Base-by-base conservation (phyloP, 2,888 invertebrate genomes). In the Drosophila nigritarsus region DNA sequence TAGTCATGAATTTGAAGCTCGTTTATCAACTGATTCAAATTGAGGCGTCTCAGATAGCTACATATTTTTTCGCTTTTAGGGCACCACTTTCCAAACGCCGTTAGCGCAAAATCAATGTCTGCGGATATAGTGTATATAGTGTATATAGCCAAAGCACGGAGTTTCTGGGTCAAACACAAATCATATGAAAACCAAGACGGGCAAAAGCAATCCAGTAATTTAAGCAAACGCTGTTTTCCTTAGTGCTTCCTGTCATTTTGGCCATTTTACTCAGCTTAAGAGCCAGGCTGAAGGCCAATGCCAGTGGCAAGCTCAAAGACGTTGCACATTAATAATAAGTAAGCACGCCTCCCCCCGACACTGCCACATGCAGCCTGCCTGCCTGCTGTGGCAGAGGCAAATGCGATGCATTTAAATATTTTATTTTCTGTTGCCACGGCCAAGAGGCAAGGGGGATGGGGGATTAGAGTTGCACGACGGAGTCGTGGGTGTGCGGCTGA, bases 401-500 rank as follows among this genome's bases (percentile, higher is more conserved):
- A 79, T 82, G 74, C 71, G 78, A 55, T 71, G 80, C 80, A 82
- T 82, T 80, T 74, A 74, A 83, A 77, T 83, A 73, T 80, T 80
- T 80, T 54, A 82, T 74, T 66, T 63, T 60, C 27, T 53, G 55
- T 42, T 65, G 45, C 51, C 75, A 70, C 58, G 66, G 69, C 75
- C 59, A 56, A 30, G 62, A 61, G 20, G 45, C 24, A 63, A 65
- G 74, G 63, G 73, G 2, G 2, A 7, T 3, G 4, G 32, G 13
- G 20, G 5, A n/a, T 2, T 7, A 27, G 8, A 5, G 15, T 24
- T 3, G 45, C 24, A n/a, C 55, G 29, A 65, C 71, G 48, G 53
- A 66, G 7, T 67, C 81, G 84, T 84, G 78, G 84, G 88, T 75
- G 88, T 80, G 71, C 48, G 62, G 29, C 69, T 87, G 84, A 83